Percentiles rank a stretch among this genome's conserved stretches.
Evolutionary conservation across 2,797 vertebrate species (phyloP).

Genomic region (Anisognathus igniventris): DNA sequence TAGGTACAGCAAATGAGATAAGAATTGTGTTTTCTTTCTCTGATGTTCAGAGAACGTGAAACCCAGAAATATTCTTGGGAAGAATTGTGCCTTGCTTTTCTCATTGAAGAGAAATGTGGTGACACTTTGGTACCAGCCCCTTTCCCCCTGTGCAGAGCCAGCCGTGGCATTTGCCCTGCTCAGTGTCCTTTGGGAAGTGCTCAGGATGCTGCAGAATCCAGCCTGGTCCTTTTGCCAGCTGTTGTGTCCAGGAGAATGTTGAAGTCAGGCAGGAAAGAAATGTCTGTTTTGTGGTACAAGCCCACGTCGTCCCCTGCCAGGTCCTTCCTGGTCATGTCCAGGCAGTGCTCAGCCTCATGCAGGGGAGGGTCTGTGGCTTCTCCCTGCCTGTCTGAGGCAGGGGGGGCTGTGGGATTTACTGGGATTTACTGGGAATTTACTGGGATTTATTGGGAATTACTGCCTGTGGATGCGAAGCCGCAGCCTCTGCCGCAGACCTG

Average conservation of each 20-base stretch:
- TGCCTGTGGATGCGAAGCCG: conserved; percentile 21
- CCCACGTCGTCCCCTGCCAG: accelerated
- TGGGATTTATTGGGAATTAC: neutral
- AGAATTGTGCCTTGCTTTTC: no score
- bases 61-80: no score
- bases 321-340: neutral
- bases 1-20: no score
- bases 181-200: neutral
- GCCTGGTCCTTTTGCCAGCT: neutral
- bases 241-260: neutral
- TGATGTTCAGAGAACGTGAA: no score
- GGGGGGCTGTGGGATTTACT: neutral
- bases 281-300: neutral
- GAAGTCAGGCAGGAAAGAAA: accelerated
- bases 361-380: accelerated
- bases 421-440: neutral
- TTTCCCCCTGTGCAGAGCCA: neutral
- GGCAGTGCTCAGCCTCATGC: neutral
- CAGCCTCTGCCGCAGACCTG: conserved; percentile 24
- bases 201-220: neutral
- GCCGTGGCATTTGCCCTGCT: accelerated
- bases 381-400: accelerated
- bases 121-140: neutral
- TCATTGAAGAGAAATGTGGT: no score
- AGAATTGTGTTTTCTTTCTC: no score